phyloP scores from a whole-genome alignment of 2,888 invertebrate species.

The Meteorus cinctellus region DNA sequence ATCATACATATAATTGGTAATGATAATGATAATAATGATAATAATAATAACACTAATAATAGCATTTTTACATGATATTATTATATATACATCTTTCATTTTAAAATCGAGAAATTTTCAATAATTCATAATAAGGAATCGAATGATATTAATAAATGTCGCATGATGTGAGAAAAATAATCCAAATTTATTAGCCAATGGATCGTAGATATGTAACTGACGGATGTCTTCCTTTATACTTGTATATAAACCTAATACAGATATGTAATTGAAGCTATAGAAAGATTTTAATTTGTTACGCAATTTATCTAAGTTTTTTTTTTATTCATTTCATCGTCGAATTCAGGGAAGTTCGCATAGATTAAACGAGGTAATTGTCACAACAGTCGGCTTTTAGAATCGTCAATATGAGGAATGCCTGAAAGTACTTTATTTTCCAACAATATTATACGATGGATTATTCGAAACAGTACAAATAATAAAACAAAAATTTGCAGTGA shows the following conservation, averaged over 20 bases:
- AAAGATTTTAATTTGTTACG: conserved; percentile 31
- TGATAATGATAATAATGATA: background rate
- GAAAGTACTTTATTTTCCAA: conserved; percentile 16
- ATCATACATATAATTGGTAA: background rate
- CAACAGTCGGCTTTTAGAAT: background rate
- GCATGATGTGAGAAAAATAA: conserved; percentile 26
- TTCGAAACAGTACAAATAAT: conserved; percentile 68
- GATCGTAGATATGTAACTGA: conserved; percentile 52
- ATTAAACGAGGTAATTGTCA: background rate
- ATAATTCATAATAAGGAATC: conserved; percentile 16
- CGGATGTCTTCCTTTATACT: conserved; percentile 61
- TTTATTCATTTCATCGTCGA: conserved; percentile 26
- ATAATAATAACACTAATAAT: conserved; percentile 18
- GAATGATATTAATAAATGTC: conserved; percentile 6
- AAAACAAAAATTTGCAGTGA: conserved; percentile 64
- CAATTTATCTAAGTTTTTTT: conserved; percentile 28
- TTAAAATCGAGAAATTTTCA: background rate
- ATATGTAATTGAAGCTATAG: conserved; percentile 48
- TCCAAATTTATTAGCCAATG: conserved; percentile 26
- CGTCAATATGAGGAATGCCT: background rate
- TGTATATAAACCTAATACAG: conserved; percentile 52
- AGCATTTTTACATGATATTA: conserved; percentile 19
- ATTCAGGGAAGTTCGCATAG: background rate
- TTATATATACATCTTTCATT: background rate
- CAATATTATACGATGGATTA: conserved; percentile 48